Conservation (phyloP, 2,797 vertebrate species). For the Lagodon rhomboides region DNA sequence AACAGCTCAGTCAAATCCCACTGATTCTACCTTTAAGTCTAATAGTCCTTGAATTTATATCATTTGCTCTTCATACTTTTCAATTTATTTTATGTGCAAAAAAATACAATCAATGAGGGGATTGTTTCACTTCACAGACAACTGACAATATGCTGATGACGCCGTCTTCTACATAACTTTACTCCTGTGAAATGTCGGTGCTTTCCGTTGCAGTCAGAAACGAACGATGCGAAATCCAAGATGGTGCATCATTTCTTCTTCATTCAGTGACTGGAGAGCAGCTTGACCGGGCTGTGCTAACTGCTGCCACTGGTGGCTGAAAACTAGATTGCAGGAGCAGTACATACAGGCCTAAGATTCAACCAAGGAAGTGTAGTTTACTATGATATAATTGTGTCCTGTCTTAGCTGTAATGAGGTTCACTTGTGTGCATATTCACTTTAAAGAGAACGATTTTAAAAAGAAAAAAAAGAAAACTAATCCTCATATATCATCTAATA, state of each 20-base stretch:
- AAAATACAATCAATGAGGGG: background rate
- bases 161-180: background rate
- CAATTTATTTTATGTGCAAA: background rate
- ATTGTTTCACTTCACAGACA: background rate
- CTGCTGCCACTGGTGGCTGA: constrained; percentile 16
- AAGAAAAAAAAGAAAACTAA: background rate
- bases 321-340: background rate
- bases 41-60: no score
- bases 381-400: background rate
- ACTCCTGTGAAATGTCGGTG: background rate
- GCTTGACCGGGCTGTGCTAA: background rate
- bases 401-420: background rate
- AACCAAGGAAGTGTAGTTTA: background rate
- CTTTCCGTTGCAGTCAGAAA: background rate
- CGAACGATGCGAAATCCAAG: background rate
- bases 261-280: background rate
- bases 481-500: background rate
- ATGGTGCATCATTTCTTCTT: background rate
- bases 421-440: background rate
- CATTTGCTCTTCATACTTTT: background rate
- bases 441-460: background rate
- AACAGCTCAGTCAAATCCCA: no score
- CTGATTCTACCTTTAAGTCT: no score
- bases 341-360: background rate
- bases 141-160: background rate